Evolutionary conservation across 2,113 vertebrate species (phyloP).

Genomic region (Lophura nycthemera): DNA sequence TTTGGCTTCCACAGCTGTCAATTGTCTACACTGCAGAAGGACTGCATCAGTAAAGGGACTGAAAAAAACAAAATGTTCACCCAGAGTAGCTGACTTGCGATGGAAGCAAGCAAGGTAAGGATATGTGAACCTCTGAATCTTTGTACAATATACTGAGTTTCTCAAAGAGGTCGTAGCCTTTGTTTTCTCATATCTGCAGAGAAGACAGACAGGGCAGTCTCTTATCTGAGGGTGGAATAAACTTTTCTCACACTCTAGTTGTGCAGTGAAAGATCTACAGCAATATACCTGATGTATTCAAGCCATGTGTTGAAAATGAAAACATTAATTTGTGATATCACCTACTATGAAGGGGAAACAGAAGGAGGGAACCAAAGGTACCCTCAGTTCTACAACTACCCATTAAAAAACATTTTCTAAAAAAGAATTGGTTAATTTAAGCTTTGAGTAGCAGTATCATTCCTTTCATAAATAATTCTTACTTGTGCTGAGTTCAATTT

Average conservation of each 20-base stretch:
- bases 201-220: not conserved
- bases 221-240: not conserved
- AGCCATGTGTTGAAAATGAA: not conserved
- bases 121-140: not conserved
- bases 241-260: not conserved
- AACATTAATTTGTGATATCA: not conserved
- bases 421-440: not conserved
- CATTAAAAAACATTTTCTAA: not conserved
- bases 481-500: not conserved
- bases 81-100: not conserved
- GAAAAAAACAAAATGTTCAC: not conserved
- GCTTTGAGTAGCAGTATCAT: not conserved
- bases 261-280: not conserved
- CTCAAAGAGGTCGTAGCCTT: not conserved
- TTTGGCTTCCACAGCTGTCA: not conserved
- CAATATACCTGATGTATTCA: not conserved
- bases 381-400: not conserved
- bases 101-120: not conserved
- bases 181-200: not conserved
- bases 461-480: conserved; percentile 15
- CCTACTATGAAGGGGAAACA: not conserved
- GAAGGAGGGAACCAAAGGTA: not conserved
- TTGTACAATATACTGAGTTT: not conserved
- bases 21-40: not conserved
- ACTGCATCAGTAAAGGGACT: not conserved